Conservation (phyloP, 92 coral and sea anemone genomes). For the Porites evermanni region DNA sequence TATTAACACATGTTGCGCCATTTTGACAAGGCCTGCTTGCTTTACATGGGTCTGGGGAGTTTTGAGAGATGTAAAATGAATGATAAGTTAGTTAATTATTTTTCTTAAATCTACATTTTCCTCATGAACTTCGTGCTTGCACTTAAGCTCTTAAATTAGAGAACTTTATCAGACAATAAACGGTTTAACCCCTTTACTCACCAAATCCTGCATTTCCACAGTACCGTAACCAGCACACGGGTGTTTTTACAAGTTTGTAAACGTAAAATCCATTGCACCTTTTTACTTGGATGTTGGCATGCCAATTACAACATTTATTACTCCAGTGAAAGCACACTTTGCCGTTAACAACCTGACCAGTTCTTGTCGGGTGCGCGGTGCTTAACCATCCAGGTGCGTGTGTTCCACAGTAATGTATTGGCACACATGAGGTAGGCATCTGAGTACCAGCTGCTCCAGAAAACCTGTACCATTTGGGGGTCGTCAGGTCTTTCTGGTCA, state of each 20-base stretch:
- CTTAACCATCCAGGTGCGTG: conserved; percentile 56
- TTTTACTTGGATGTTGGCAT: conserved; percentile 20
- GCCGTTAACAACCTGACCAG: conserved; percentile 35
- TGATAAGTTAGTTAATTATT: too few species aligned
- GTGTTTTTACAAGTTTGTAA: conserved; percentile 37
- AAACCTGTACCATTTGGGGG: conserved; percentile 59
- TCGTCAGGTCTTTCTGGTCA: conserved; percentile 29
- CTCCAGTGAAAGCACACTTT: conserved; percentile 56
- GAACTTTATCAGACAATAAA: background rate
- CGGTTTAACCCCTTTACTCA: background rate
- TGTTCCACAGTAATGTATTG: conserved; percentile 48
- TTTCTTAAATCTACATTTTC: too few species aligned
- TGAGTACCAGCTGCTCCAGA: conserved; percentile 44
- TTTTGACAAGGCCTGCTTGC: conserved; percentile 55
- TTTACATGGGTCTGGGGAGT: conserved; percentile 21
- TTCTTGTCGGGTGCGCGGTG: conserved; percentile 31
- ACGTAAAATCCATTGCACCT: conserved; percentile 42
- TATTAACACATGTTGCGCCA: conserved; percentile 43
- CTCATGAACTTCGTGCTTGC: too few species aligned
- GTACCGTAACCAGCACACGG: conserved; percentile 39
- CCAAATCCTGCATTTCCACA: conserved; percentile 47
- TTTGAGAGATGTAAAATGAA: too few species aligned
- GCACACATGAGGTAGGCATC: conserved; percentile 63
- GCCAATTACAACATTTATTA: conserved; percentile 41
- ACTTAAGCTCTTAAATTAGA: background rate